Conservation (phyloP, 2,888 invertebrate genomes). For the Drymonia ruficornis region DNA sequence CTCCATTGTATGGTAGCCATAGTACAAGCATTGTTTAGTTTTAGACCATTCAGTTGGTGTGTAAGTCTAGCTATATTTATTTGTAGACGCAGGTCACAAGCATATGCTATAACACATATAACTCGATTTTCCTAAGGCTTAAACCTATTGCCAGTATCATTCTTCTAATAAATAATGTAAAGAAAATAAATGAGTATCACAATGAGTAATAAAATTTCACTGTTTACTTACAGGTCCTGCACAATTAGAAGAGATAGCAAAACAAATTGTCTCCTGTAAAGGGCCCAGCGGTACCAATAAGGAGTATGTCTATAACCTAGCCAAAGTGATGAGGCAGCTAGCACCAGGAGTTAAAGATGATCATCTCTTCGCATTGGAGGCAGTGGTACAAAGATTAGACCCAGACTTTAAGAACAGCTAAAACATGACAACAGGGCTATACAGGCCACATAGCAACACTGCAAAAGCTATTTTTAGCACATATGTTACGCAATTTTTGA, state of each 20-base stretch:
- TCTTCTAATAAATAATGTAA: no score
- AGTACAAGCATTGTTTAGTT: no score
- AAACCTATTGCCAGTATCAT: no score
- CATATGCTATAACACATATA: no score
- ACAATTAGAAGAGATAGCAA: constrained; percentile 90
- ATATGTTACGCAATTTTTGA: no score
- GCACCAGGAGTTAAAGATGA: constrained; percentile 90
- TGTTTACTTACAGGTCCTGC: constrained; percentile 87
- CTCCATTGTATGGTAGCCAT: no score
- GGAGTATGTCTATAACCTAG: constrained; percentile 95
- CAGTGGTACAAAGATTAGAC: constrained; percentile 67
- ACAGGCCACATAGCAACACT: neutral
- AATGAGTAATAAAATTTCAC: neutral
- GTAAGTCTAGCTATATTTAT: no score
- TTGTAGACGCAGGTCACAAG: no score
- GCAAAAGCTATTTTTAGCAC: no score
- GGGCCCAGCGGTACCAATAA: constrained; percentile 96
- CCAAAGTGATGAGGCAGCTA: constrained; percentile 89
- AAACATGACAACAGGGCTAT: neutral
- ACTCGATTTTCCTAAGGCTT: no score
- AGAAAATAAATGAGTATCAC: no score
- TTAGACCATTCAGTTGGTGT: no score
- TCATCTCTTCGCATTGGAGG: constrained; percentile 91
- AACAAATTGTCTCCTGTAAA: constrained; percentile 88
- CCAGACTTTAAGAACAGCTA: constrained; percentile 30